A percentile compares a stretch with the other conserved stretches of the same genome.
Conservation (phyloP, 2,888 invertebrate species). For the Mimas tiliae region DNA sequence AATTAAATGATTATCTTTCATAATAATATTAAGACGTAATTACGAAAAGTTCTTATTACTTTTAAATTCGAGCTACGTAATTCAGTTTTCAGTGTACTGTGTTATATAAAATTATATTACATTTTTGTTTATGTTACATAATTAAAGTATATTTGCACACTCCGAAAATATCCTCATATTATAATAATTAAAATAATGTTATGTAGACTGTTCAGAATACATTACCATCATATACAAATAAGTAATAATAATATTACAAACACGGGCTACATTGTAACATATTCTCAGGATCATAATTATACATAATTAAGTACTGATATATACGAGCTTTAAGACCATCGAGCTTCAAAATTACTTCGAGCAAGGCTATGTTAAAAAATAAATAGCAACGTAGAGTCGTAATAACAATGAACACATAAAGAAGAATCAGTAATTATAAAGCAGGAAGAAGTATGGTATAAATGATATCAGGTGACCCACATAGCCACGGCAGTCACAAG, state of each 20-base stretch:
- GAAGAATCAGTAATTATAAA: constrained; percentile 15
- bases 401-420: constrained; percentile 15
- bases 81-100: neutral
- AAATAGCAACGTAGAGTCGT: neutral
- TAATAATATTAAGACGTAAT: neutral
- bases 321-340: neutral
- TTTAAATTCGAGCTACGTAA: neutral
- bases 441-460: constrained; percentile 14
- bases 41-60: neutral
- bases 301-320: neutral
- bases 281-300: neutral
- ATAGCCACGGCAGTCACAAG: constrained; percentile 20
- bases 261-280: neutral
- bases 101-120: no score
- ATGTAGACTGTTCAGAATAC: no score
- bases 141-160: no score
- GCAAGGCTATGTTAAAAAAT: neutral
- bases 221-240: neutral
- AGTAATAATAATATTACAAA: neutral
- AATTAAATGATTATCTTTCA: neutral
- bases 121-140: no score
- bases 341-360: neutral
- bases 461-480: constrained; percentile 24
- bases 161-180: no score
- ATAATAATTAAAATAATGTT: no score